Evolutionary conservation across 2,113 vertebrate genomes (phyloP), one percentile per base, ranked within the genome.

Genomic region (Podarcis cretensis): DNA sequence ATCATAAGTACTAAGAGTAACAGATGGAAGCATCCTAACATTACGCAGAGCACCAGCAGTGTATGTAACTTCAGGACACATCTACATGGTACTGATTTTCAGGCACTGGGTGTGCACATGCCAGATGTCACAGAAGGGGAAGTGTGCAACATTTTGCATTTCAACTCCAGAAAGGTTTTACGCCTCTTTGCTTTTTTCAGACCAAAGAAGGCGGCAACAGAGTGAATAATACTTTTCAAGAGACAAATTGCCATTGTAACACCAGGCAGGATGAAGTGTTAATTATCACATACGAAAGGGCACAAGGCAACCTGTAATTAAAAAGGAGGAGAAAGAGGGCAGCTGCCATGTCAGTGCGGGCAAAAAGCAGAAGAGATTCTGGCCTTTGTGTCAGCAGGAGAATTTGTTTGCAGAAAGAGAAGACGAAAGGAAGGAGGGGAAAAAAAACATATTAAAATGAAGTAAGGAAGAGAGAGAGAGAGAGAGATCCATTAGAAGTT

Each of bases 221-320:
- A 85, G 3, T 74, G 37, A 13, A 1, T 63, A 66, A 20, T 25
- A 75, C 20, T 89, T 54, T 91, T 32, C 86, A 85, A 68, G 84
- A 84, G 6, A 89, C 2, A 2, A 27, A 74, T 80, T 92, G 79
- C 2, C 74, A 76, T 37, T 89, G 16, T 87, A 90, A 76, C 79
- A 59, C 0, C 63, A 90, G 2, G 32, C 3, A 12, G n/a, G 84
- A 63, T 86, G 4, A 77, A 90, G 83, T 84, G 69, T 69, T 71
- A 90, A 89, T 91, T 88, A 93, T 69, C 3, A 87, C 8, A 83
- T 92, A 54, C 1, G 83, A 43, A 76, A 86, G 30, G 5, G 89
- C 79, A 76, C 6, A 25, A 88, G 37, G 32, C 32, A 87, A 78
- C 84, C 68, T 89, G 84, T 12, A 90, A 90, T 93, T 90, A 83